phyloP scores from a whole-genome alignment of 1,140 invertebrate species.

The Pissodes strobi region DNA sequence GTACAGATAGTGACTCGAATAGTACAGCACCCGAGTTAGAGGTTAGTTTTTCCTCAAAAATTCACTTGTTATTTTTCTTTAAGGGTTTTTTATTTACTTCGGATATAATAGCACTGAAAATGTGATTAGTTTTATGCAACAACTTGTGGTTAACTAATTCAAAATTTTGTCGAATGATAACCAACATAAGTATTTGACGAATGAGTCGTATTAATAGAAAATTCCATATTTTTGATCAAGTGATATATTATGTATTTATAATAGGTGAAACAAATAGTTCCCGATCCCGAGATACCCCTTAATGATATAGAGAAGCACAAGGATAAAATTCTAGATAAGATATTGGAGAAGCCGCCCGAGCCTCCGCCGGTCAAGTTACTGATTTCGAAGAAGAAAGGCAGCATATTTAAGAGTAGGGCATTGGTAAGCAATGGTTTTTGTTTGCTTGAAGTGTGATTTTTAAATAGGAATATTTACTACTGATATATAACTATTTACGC shows the following conservation, averaged over 20 bases:
- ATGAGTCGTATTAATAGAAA: background rate
- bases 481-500: background rate
- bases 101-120: too few relatives aligned
- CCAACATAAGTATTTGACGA: background rate
- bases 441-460: too few relatives aligned
- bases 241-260: too few relatives aligned
- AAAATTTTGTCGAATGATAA: too few relatives aligned
- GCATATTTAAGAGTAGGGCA: constrained; percentile 86
- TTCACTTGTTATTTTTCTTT: too few relatives aligned
- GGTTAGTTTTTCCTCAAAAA: too few relatives aligned
- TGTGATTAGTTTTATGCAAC: too few relatives aligned
- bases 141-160: too few relatives aligned
- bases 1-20: constrained; percentile 45
- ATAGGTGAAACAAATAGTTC: constrained; percentile 32
- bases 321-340: constrained; percentile 49
- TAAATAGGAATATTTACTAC: background rate
- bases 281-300: background rate
- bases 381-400: constrained; percentile 79
- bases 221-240: background rate
- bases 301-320: constrained; percentile 44
- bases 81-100: too few relatives aligned
- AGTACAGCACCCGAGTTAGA: constrained; percentile 43
- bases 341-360: constrained; percentile 43
- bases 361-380: constrained; percentile 64
- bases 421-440: constrained; percentile 53